phyloP scores from a whole-genome alignment of 2,797 vertebrate genomes.

The Lepus townsendii region DNA sequence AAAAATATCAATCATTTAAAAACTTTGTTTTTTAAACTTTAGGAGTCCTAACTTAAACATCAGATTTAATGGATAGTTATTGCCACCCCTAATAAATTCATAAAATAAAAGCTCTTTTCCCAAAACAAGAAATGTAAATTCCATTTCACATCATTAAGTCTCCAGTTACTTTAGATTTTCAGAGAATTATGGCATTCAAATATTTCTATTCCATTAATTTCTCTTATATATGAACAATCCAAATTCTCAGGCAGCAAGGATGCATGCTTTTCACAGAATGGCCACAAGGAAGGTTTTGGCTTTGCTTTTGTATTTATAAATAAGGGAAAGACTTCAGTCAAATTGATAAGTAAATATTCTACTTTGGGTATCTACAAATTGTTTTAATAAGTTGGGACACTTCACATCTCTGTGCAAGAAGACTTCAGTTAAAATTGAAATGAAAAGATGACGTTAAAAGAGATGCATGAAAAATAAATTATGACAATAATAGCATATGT shows the following conservation, averaged over 20 bases:
- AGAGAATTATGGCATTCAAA: background rate
- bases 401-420: background rate
- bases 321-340: background rate
- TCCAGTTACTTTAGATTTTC: background rate
- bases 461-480: background rate
- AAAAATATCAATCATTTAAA: background rate
- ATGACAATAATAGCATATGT: background rate
- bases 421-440: conserved; percentile 11
- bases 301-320: background rate
- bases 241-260: background rate
- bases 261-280: background rate
- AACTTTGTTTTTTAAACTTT: background rate
- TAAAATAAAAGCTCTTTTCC: background rate
- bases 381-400: background rate
- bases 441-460: background rate
- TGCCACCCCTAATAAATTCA: background rate
- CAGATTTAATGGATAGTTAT: background rate
- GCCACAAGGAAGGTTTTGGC: background rate
- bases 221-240: background rate
- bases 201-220: background rate
- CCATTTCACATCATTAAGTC: background rate
- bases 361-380: background rate
- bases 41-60: conserved; percentile 10
- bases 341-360: background rate
- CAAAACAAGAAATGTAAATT: background rate